phyloP scores from a whole-genome alignment of 2,113 vertebrate genomes.

The Prochilodus magdalenae region DNA sequence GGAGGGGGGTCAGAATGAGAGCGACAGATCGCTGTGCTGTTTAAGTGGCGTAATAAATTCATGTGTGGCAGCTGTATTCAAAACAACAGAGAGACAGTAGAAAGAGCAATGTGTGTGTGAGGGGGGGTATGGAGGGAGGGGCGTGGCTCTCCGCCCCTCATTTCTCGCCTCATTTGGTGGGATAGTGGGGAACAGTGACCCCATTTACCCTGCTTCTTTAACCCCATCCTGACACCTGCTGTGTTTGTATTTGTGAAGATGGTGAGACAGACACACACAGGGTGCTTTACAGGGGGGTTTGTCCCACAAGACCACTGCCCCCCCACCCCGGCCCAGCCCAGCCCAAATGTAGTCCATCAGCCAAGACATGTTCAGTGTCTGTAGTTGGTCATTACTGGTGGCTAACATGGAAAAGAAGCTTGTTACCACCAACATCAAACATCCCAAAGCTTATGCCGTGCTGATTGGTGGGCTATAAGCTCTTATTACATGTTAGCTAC shows the following conservation, averaged over 20 bases:
- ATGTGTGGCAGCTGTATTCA: constrained; percentile 81
- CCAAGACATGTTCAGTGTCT: not conserved
- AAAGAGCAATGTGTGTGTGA: constrained; percentile 41
- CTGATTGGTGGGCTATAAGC: too few species aligned
- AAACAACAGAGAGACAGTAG: constrained; percentile 55
- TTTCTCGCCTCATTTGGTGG: constrained; percentile 82
- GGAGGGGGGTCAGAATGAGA: constrained; percentile 9
- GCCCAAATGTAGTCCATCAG: not conserved
- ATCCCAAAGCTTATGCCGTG: too few species aligned
- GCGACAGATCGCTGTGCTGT: constrained; percentile 72
- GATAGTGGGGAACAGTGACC: constrained; percentile 73
- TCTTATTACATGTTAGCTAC: too few species aligned
- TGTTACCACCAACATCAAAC: too few species aligned
- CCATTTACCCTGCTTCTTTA: constrained; percentile 66
- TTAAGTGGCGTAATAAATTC: constrained; percentile 79
- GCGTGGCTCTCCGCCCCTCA: constrained; percentile 73
- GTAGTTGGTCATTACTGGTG: not conserved
- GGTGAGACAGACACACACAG: not conserved
- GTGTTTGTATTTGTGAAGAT: constrained; percentile 54
- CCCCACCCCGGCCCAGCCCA: too few species aligned
- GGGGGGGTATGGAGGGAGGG: constrained; percentile 55
- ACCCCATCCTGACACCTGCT: constrained; percentile 77
- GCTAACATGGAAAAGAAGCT: too few species aligned
- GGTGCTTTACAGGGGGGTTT: too few species aligned
- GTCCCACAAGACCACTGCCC: not conserved